phyloP scores from a whole-genome alignment of 1,140 invertebrate species.

The Drosophila neocordata region DNA sequence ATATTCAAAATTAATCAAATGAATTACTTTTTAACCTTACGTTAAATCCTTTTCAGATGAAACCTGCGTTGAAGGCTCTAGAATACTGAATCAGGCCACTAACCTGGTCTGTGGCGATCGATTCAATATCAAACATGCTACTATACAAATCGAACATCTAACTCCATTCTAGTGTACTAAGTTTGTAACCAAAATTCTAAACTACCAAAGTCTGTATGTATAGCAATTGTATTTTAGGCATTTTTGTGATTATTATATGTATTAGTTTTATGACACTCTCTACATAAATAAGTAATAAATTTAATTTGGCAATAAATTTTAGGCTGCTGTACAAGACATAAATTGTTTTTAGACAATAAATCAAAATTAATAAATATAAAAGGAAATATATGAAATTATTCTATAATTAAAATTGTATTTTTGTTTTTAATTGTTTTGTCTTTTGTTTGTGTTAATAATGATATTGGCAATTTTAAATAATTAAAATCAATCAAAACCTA shows the following conservation, averaged over 20 bases:
- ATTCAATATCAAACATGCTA: slow-evolving; percentile 85
- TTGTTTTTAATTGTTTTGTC: too few relatives aligned
- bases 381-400: not conserved
- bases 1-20: not conserved
- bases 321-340: not conserved
- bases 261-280: slow-evolving; percentile 19
- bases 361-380: not conserved
- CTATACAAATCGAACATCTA: slow-evolving; percentile 85
- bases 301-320: not conserved
- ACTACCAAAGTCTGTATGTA: slow-evolving; percentile 48
- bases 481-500: too few relatives aligned
- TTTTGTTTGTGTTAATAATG: too few relatives aligned
- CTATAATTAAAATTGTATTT: not conserved
- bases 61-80: slow-evolving; percentile 82
- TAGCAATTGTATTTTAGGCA: slow-evolving; percentile 23
- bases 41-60: slow-evolving; percentile 77
- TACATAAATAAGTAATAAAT: slow-evolving; percentile 3
- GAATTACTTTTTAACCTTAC: not conserved
- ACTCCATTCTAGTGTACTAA: slow-evolving; percentile 35
- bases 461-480: too few relatives aligned
- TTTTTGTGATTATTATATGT: slow-evolving; percentile 57
- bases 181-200: slow-evolving; percentile 22
- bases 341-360: not conserved
- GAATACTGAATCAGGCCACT: slow-evolving; percentile 84
- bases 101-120: slow-evolving; percentile 83